Conservation (phyloP, 2,888 invertebrate genomes). For the Horisme vitalbata region DNA sequence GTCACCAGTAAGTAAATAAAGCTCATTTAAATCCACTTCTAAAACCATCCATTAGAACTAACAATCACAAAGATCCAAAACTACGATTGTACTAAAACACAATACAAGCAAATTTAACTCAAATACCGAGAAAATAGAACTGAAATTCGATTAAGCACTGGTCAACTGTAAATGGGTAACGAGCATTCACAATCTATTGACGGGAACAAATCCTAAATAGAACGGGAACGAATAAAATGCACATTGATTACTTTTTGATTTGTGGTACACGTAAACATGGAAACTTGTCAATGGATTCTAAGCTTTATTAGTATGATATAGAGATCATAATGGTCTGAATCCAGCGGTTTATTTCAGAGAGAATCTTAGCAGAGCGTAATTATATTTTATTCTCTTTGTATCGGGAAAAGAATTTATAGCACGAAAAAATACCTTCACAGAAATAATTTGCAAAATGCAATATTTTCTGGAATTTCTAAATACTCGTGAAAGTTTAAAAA, state of each 20-base stretch:
- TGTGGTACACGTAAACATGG: slow-evolving; percentile 56
- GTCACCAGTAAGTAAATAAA: not conserved
- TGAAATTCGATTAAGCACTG: slow-evolving; percentile 3
- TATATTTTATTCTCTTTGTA: slow-evolving; percentile 20
- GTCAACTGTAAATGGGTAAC: slow-evolving; percentile 34
- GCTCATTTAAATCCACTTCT: not conserved
- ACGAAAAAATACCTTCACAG: too few species aligned
- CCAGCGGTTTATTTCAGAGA: not conserved
- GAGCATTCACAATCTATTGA: slow-evolving; percentile 58
- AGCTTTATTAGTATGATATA: slow-evolving; percentile 1
- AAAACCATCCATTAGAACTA: not conserved
- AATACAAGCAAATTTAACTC: not conserved
- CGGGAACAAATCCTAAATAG: slow-evolving; percentile 68
- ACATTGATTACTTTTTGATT: slow-evolving; percentile 70
- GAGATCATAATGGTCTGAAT: slow-evolving; percentile 2
- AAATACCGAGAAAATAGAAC: not conserved
- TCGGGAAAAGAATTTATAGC: slow-evolving; percentile 13
- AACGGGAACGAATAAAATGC: slow-evolving; percentile 63
- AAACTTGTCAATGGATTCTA: slow-evolving; percentile 3
- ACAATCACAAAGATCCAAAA: slow-evolving; percentile 5
- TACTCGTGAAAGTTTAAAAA: too few species aligned
- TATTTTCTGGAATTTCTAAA: too few species aligned
- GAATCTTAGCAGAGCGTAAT: slow-evolving; percentile 24
- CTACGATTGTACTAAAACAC: slow-evolving; percentile 6
- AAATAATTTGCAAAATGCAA: too few species aligned